phyloP scores from a whole-genome alignment of 2,113 vertebrate genomes.

The Passer domesticus region DNA sequence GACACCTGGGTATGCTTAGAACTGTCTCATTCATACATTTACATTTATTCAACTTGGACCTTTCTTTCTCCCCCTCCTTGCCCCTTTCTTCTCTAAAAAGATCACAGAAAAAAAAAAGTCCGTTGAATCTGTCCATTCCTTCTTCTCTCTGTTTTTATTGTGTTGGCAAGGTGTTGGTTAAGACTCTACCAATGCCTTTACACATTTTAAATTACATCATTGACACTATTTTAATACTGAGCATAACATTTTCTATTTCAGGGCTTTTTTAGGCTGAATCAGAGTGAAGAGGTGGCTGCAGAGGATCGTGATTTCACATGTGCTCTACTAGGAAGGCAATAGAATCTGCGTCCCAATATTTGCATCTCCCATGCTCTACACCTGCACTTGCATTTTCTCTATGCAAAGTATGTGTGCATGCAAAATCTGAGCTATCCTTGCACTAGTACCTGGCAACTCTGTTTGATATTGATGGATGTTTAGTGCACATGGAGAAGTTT shows the following conservation, averaged over 20 bases:
- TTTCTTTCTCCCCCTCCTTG: conserved; percentile 29
- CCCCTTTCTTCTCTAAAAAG: conserved; percentile 42
- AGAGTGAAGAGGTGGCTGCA: background rate
- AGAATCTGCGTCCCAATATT: background rate
- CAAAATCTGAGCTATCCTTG: background rate
- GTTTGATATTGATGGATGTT: background rate
- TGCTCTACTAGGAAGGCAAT: rapidly evolving
- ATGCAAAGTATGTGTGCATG: background rate
- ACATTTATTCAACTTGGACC: conserved; percentile 48
- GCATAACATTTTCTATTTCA: background rate
- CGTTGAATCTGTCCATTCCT: background rate
- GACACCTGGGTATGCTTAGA: conserved; percentile 70
- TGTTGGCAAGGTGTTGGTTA: background rate
- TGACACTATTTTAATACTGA: background rate
- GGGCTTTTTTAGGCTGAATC: background rate
- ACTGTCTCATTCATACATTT: conserved; percentile 61
- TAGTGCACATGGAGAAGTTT: background rate
- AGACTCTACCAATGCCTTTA: background rate
- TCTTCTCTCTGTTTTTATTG: background rate
- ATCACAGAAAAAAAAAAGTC: background rate
- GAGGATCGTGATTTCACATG: rapidly evolving
- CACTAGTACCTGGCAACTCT: background rate
- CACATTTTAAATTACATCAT: background rate
- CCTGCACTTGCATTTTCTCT: background rate
- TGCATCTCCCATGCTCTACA: background rate